Base-by-base conservation (phyloP, 2,797 vertebrate species). In the Sebastes iracundus region DNA sequence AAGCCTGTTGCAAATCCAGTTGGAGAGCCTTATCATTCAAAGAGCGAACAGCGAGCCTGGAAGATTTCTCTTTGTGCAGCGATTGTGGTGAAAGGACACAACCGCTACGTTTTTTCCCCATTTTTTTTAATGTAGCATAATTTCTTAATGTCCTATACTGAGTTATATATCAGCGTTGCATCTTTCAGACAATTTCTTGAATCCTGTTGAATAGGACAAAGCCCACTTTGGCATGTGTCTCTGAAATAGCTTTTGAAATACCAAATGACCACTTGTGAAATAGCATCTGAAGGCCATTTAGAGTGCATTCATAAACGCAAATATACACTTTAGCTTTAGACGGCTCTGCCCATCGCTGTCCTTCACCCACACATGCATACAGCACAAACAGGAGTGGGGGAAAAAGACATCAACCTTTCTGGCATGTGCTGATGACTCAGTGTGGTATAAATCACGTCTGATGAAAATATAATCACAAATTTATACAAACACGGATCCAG, bases 391-490 rank as follows among this genome's bases (percentile, higher is more conserved):
- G 60, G 27, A 27, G 23, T 16, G 23, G 2, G 20, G 10, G 2
- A 33, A 32, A 20, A 35, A 63, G 33, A 38, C 58, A 11, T 6
- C 14, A 62, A 87, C 77, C 75, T 76, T 65, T 81, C 25, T 79
- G 81, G 2, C 60, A 33, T 28, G 70, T 64, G 56, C 52, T 32
- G 72, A 53, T 88, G 88, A 91, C 52, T 90, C 87, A 82, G 6
- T 22, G 1, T 27, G 55, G 13, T 30, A 79, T 80, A 87, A 82
- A 83, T 90, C 79, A 78, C 38, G 27, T 86, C 69, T 86, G 84
- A 77, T 56, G 53, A 75, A 82, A 86, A 84, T 78, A 67, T 85
- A 80, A 87, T 80, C 60, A 73, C 60, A 30, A 67, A 82, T 77
- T 86, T 82, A 77, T 69, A 84, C 74, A 79, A 71, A 90, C 84